Evolutionary conservation across 2,888 invertebrate genomes (phyloP).

Genomic region (Elysia crispata): DNA sequence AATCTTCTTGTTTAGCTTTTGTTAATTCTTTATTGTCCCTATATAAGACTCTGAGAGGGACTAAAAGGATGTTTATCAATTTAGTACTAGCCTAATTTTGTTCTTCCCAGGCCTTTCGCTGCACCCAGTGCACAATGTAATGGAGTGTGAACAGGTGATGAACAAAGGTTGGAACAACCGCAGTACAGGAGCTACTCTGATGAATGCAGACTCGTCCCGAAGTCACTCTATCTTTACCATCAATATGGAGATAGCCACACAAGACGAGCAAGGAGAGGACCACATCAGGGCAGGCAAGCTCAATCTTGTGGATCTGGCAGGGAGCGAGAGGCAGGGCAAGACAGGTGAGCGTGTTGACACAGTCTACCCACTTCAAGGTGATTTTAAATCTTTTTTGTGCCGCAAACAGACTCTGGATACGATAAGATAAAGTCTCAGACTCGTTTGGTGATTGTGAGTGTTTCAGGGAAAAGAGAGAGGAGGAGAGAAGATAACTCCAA

Average conservation of each 20-base stretch:
- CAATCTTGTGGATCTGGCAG: conserved; percentile 92
- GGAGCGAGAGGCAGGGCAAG: conserved; percentile 90
- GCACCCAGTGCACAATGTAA: conserved; percentile 87
- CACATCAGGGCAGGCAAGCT: conserved; percentile 86
- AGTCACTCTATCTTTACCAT: conserved; percentile 93
- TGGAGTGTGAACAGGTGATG: conserved; percentile 87
- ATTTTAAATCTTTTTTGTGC: no score
- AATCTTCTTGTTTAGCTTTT: no score
- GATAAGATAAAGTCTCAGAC: no score
- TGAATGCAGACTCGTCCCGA: conserved; percentile 90
- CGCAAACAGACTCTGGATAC: no score
- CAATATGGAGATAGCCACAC: conserved; percentile 87
- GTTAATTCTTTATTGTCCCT: no score
- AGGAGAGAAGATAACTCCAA: no score
- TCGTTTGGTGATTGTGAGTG: no score
- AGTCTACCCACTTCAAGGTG: no score
- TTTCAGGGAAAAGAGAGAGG: no score
- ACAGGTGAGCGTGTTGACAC: conserved; percentile 78
- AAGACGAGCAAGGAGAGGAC: conserved; percentile 79
- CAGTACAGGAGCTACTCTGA: conserved; percentile 89
- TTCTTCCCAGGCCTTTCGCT: conserved; percentile 82
- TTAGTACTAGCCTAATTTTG: no score
- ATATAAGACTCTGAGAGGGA: no score
- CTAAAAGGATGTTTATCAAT: no score
- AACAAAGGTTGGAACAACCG: conserved; percentile 88